Conservation (phyloP, 2,113 vertebrate species). For the Pholis gunnellus region DNA sequence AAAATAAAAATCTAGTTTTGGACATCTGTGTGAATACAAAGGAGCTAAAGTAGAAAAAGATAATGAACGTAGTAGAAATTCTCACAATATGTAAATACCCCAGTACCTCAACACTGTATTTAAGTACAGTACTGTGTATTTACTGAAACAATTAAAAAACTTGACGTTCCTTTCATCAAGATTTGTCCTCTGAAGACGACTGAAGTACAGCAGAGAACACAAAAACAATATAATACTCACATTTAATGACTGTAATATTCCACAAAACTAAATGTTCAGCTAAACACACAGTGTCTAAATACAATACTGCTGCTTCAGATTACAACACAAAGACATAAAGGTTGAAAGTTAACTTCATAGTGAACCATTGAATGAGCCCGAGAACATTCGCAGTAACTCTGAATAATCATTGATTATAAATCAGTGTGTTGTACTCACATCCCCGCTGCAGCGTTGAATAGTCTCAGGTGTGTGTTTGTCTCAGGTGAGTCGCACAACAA, state of each 20-base stretch:
- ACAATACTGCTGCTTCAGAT: background rate
- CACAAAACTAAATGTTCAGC: background rate
- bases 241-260: background rate
- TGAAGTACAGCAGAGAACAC: background rate
- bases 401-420: conserved; percentile 50
- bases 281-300: background rate
- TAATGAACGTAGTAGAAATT: too few species aligned
- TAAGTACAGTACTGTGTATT: background rate
- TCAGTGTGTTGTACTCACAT: conserved; percentile 57
- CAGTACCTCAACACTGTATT: background rate
- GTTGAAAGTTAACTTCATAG: conserved; percentile 62
- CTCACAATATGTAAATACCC: background rate
- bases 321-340: background rate
- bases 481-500: conserved; percentile 11
- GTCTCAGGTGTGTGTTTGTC: conserved; percentile 13
- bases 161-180: background rate
- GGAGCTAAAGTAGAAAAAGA: background rate
- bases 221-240: background rate
- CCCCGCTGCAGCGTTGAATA: too few species aligned
- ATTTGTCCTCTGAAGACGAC: background rate
- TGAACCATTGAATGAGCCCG: conserved; percentile 35
- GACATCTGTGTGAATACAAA: background rate
- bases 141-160: background rate
- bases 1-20: background rate
- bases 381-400: background rate